Conservation (phyloP, 2,888 invertebrate genomes). For the Synergus gifuensis region DNA sequence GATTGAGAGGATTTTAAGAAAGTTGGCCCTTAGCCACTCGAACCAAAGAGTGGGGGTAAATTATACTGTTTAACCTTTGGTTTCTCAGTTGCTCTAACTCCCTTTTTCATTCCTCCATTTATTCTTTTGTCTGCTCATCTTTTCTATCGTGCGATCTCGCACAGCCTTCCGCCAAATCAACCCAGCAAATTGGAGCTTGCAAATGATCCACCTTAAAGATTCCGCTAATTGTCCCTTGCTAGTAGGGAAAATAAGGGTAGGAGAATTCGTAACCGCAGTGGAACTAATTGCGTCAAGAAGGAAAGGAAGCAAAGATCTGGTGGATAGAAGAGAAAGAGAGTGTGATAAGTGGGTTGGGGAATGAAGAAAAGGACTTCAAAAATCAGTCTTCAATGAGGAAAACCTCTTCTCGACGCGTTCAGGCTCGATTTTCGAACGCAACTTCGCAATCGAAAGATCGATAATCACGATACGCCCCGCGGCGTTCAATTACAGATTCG, state of each 20-base stretch:
- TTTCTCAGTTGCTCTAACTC: background rate
- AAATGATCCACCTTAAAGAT: conserved; percentile 72
- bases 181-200: conserved; percentile 69
- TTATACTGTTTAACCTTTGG: background rate
- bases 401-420: conserved; percentile 15
- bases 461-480: conserved; percentile 72
- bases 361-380: conserved; percentile 6
- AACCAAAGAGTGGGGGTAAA: background rate
- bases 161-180: conserved; percentile 65
- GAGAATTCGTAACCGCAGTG: conserved; percentile 45
- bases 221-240: conserved; percentile 66
- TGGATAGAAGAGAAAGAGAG: conserved; percentile 2
- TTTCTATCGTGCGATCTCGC: conserved; percentile 50
- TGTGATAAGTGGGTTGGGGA: background rate
- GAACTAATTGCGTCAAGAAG: conserved; percentile 57
- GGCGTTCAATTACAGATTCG: conserved; percentile 74
- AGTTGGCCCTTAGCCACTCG: background rate
- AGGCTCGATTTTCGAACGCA: background rate
- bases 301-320: conserved; percentile 11
- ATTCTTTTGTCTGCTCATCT: conserved; percentile 57
- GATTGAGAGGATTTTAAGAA: background rate
- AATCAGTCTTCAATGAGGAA: background rate
- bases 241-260: conserved; percentile 49
- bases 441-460: conserved; percentile 64
- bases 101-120: conserved; percentile 36